Evolutionary conservation across 2,797 vertebrate genomes (phyloP), one percentile per base, ranked within the genome.

Genomic region (Coregonus ussuriensis): DNA sequence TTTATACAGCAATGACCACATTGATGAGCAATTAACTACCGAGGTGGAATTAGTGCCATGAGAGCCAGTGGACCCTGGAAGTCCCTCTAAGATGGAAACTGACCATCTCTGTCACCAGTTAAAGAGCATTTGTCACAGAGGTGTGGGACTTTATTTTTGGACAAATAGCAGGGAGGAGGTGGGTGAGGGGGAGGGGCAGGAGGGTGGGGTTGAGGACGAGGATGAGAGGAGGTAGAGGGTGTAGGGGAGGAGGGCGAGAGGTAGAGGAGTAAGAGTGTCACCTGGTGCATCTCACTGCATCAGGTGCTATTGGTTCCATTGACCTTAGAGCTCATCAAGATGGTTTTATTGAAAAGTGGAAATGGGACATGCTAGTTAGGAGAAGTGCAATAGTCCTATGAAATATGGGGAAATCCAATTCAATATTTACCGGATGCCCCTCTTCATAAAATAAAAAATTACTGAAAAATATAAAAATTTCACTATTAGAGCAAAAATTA

Each of bases 271-370:
- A 13, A 4, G 2, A 16, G n/a, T 68, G 65, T 75, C 72, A 79
- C 59, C 16, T 1, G 75, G 82, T 82, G 74, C 74, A 14, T 52
- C 77, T 77, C 74, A 77, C 74, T 87, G 81, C 81, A 74, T 89
- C 81, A 73, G 67, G 77, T 78, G 78, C 81, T 78, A 83, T 82
- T 86, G 80, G 74, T 77, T 84, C n/a, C 83, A 87, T 90, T 81
- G 82, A 89, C 79, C 74, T 69, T 65, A 69, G 69, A 84, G 79
- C 82, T 89, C 83, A 86, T 88, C 79, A 82, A 72, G 72, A 56
- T 76, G 66, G 41, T 78, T 79, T 83, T 76, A 84, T 86, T 74
- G 81, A 83, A 74, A 74, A 16, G 18, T 15, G 75, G n/a, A 11
- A 29, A 9, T 53, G 5, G 7, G 15, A n/a, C 16, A n/a, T 15